Conservation (phyloP, 2,797 vertebrate species). For the Cirrhinus molitorella region DNA sequence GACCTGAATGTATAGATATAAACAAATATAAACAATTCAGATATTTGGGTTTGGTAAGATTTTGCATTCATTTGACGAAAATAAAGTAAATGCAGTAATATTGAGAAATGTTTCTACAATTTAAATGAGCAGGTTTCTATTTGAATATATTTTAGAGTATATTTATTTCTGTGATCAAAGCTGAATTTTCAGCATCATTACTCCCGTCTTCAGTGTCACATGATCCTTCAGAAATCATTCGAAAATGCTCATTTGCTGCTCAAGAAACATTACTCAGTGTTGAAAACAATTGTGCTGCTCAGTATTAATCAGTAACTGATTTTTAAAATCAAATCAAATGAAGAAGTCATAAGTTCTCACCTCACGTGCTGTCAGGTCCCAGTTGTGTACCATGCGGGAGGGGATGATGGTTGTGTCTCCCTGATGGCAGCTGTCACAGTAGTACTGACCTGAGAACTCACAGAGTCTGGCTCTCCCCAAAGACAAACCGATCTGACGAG, state of each 20-base stretch:
- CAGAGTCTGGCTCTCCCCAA: conserved; percentile 86
- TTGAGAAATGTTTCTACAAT: not conserved
- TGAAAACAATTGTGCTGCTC: not conserved
- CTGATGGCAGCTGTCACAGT: conserved; percentile 90
- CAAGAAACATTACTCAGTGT: not conserved
- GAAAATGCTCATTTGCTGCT: not conserved
- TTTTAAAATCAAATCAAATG: not conserved
- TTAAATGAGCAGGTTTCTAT: not conserved
- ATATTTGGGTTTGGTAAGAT: not conserved
- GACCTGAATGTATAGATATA: conserved; percentile 77
- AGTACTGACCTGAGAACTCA: conserved; percentile 90
- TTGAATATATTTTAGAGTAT: not conserved
- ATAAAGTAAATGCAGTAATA: not conserved
- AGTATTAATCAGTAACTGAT: no score
- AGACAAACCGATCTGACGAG: conserved; percentile 89
- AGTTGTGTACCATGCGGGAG: conserved; percentile 95
- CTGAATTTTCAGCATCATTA: no score
- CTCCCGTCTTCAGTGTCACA: not conserved
- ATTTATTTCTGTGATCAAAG: not conserved
- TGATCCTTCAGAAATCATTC: not conserved
- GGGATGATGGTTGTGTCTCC: conserved; percentile 88
- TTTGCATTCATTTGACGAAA: not conserved
- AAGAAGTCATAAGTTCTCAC: conserved; percentile 70
- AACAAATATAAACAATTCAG: not conserved
- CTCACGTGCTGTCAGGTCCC: conserved; percentile 86